Percentiles rank a stretch among this genome's conserved stretches.
phyloP scores from a whole-genome alignment of 2,888 invertebrate genomes.

The Eristalis arbustorum region DNA sequence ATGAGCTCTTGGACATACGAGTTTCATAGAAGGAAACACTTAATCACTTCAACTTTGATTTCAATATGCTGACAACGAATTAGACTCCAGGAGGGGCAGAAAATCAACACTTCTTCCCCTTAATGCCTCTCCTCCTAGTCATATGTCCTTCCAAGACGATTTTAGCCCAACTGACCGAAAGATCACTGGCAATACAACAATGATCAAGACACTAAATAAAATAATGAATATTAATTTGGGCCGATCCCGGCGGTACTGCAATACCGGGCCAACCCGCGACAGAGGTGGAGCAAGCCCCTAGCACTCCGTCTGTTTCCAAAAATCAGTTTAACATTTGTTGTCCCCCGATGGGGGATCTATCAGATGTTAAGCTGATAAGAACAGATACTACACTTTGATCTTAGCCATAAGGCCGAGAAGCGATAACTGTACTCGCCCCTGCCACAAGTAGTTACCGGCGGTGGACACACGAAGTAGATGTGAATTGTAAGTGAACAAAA shows the following conservation, averaged over 20 bases:
- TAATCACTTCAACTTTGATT: too few species aligned
- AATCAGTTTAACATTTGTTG: constrained; percentile 83
- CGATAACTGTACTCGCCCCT: constrained; percentile 75
- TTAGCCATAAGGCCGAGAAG: constrained; percentile 83
- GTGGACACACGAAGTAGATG: neutral
- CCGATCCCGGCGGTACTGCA: constrained; percentile 84
- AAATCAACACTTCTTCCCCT: too few species aligned
- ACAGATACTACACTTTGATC: constrained; percentile 85
- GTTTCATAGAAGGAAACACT: too few species aligned
- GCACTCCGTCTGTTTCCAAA: constrained; percentile 82
- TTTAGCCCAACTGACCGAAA: too few species aligned
- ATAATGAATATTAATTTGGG: constrained; percentile 72
- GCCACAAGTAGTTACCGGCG: neutral
- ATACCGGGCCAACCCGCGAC: constrained; percentile 86
- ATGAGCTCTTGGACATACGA: too few species aligned
- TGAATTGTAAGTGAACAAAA: neutral
- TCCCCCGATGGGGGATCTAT: constrained; percentile 82
- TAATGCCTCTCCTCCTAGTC: too few species aligned
- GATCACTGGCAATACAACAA: too few species aligned
- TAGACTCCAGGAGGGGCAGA: too few species aligned
- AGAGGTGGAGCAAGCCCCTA: constrained; percentile 85
- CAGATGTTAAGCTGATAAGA: constrained; percentile 87
- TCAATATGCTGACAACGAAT: too few species aligned
- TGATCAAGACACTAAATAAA: too few species aligned
- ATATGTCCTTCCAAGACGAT: too few species aligned